A percentile compares a stretch with the other conserved stretches of the same genome.
These are phyloP conservation scores for Leptinotarsa peninsularis DNA, from an alignment of 2,888 invertebrate species.

Conservation along the genomic window DNA sequence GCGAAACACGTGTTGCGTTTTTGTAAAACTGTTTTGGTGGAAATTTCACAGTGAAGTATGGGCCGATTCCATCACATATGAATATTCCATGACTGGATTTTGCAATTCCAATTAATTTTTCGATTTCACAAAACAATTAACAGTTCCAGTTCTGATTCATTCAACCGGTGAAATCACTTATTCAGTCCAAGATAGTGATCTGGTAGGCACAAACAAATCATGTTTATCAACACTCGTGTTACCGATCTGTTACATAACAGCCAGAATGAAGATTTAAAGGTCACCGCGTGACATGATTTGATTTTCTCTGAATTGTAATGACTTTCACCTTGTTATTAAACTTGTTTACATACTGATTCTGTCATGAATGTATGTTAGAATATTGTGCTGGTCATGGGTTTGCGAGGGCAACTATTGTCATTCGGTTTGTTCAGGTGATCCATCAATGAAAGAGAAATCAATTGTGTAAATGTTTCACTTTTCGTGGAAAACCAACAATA, in stretches of 20 bases:
- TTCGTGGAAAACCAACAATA: not conserved
- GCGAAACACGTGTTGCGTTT: too few species aligned
- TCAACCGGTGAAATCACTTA: constrained; percentile 20
- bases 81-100: not conserved
- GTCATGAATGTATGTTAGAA: constrained; percentile 25
- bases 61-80: not conserved
- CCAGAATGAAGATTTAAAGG: constrained; percentile 38
- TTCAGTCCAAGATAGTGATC: constrained; percentile 13
- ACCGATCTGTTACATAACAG: constrained; percentile 23
- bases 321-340: constrained; percentile 37
- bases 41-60: too few species aligned
- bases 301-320: constrained; percentile 33
- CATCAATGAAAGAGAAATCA: not conserved
- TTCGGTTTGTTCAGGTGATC: not conserved
- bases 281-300: constrained; percentile 38
- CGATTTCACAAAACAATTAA: constrained; percentile 19
- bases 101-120: constrained; percentile 2
- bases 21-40: too few species aligned
- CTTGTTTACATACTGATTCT: constrained; percentile 23
- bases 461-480: not conserved
- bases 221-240: constrained; percentile 23
- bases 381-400: constrained; percentile 36
- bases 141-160: constrained; percentile 17
- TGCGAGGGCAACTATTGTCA: constrained; percentile 12
- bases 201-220: constrained; percentile 22